A percentile compares a stretch with the other conserved stretches of the same genome.
Evolutionary conservation across 2,888 invertebrate genomes (phyloP).

Genomic region (Lingula anatina): DNA sequence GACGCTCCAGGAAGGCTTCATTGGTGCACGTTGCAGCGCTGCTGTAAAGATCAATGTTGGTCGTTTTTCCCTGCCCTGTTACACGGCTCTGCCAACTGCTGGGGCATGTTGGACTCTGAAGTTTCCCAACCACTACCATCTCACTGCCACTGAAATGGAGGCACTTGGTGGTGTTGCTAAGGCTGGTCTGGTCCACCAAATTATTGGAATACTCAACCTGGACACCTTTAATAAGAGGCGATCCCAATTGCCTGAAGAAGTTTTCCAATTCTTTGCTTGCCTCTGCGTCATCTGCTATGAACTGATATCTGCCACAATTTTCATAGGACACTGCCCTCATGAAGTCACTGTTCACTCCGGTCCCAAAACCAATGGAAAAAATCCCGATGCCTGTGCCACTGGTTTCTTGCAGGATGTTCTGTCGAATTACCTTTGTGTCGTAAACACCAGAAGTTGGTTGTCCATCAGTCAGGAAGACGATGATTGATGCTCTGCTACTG

Average conservation of each 20-base stretch:
- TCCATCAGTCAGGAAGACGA: conserved; percentile 50
- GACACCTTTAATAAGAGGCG: conserved; percentile 64
- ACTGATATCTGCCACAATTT: conserved; percentile 65
- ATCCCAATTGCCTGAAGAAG: conserved; percentile 61
- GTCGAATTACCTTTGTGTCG: conserved; percentile 25
- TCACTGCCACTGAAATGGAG: too few species aligned
- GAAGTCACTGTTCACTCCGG: conserved; percentile 64
- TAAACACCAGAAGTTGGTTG: conserved; percentile 42
- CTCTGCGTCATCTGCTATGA: conserved; percentile 68
- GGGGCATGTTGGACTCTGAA: too few species aligned
- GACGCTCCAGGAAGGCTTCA: too few species aligned
- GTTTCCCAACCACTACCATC: too few species aligned
- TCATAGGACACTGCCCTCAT: conserved; percentile 63
- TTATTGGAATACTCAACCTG: conserved; percentile 54
- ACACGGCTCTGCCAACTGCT: too few species aligned
- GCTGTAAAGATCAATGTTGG: too few species aligned
- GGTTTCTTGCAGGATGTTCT: conserved; percentile 13
- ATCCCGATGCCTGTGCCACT: too few species aligned
- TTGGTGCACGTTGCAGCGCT: too few species aligned
- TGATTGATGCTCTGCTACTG: conserved; percentile 15
- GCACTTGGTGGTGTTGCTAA: too few species aligned
- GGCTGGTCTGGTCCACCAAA: too few species aligned
- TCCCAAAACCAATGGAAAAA: conserved; percentile 67
- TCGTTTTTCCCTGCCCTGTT: too few species aligned
- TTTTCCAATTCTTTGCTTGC: conserved; percentile 63